phyloP scores from a whole-genome alignment of 2,797 vertebrate genomes.

The Poeciliopsis infans region DNA sequence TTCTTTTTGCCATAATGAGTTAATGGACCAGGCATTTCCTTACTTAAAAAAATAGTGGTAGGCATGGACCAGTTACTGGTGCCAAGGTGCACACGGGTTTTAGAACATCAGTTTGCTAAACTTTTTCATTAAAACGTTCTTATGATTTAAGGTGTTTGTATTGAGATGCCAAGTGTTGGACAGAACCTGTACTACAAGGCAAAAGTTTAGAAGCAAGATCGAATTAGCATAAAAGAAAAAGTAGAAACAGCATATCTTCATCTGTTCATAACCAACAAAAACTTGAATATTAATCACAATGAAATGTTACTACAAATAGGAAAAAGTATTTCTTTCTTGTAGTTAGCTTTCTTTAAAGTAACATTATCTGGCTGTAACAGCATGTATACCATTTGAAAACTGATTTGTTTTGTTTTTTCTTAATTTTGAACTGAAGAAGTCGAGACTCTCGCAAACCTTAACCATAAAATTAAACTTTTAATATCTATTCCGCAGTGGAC shows the following conservation, averaged over 20 bases:
- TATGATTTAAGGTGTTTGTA: neutral
- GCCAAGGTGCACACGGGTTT: neutral
- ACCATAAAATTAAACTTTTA: neutral
- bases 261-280: too few species aligned
- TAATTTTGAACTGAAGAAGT: neutral
- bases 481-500: neutral
- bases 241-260: too few species aligned
- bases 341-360: neutral
- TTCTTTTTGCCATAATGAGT: neutral
- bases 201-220: neutral
- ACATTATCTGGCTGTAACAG: neutral
- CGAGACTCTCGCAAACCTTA: neutral
- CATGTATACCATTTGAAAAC: neutral
- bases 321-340: neutral
- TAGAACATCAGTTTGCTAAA: neutral
- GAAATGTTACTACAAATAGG: neutral
- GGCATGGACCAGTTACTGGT: neutral
- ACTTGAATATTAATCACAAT: neutral
- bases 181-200: neutral
- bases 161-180: neutral
- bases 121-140: neutral
- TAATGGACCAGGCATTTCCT: neutral
- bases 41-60: neutral
- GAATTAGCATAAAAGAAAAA: neutral
- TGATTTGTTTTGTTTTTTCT: neutral